Conservation (phyloP, 2,888 invertebrate species). For the Stramonita haemastoma region DNA sequence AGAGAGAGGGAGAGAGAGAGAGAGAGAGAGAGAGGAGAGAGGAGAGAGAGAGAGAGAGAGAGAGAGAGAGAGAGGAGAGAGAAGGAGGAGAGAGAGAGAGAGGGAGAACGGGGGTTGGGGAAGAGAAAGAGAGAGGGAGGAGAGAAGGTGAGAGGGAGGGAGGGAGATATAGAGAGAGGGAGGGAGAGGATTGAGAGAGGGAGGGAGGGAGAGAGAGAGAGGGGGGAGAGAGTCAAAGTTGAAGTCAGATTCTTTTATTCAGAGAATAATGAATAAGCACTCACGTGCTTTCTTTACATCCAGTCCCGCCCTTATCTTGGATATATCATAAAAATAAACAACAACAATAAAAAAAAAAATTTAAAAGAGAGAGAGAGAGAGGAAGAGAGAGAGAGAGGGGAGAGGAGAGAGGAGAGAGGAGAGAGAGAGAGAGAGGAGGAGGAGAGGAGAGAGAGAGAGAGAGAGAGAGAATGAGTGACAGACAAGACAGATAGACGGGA, state of each 20-base stretch:
- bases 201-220: background rate
- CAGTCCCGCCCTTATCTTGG: too few relatives aligned
- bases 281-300: too few relatives aligned
- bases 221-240: background rate
- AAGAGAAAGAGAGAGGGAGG: background rate
- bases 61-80: background rate
- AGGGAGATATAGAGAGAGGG: background rate
- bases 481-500: background rate
- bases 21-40: background rate
- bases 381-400: background rate
- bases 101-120: background rate
- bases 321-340: background rate
- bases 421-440: background rate
- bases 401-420: background rate
- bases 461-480: background rate
- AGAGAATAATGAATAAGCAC: too few relatives aligned
- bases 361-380: background rate
- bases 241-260: too few relatives aligned
- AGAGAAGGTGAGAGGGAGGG: background rate
- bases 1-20: background rate
- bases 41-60: background rate
- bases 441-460: background rate
- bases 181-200: background rate
- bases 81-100: background rate
- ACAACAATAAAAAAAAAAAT: background rate